Conservation (phyloP, 2,797 vertebrate genomes). For the Acestrorhynchus altus region DNA sequence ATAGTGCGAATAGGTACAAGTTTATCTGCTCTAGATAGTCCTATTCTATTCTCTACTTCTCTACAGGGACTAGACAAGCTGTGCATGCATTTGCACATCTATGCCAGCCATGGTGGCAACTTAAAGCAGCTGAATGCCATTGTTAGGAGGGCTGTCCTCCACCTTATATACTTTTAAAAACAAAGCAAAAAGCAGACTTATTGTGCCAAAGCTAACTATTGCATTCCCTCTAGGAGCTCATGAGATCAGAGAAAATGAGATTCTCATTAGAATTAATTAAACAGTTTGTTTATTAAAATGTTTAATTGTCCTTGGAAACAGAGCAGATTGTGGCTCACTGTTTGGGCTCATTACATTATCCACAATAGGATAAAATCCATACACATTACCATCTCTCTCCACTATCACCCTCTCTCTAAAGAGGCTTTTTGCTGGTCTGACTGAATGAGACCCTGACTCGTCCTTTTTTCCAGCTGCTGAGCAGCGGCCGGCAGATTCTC, state of each 20-base stretch:
- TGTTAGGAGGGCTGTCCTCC: too few relatives aligned
- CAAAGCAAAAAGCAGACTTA: too few relatives aligned
- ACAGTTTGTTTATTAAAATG: too few relatives aligned
- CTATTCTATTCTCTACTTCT: too few relatives aligned
- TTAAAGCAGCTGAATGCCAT: too few relatives aligned
- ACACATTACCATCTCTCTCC: neutral
- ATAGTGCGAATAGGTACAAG: too few relatives aligned
- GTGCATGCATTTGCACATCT: too few relatives aligned
- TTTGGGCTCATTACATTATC: neutral
- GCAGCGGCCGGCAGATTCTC: conserved; percentile 59
- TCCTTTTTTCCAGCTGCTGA: conserved; percentile 62
- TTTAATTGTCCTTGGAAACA: neutral
- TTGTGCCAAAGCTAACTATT: neutral
- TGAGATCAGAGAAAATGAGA: neutral
- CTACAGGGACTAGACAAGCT: too few relatives aligned
- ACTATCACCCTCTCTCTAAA: conserved; percentile 38
- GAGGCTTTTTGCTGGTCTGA: conserved; percentile 69
- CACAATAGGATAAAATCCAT: neutral
- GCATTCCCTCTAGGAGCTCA: neutral
- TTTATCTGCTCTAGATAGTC: too few relatives aligned
- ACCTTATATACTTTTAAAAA: neutral
- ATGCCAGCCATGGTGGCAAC: too few relatives aligned
- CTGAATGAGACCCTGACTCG: conserved; percentile 75
- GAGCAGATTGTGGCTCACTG: too few relatives aligned
- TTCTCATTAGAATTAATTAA: neutral